These are phyloP conservation scores for Galerucella calmariensis DNA, from an alignment of 2,888 invertebrate genomes.

Conservation along the genomic window DNA sequence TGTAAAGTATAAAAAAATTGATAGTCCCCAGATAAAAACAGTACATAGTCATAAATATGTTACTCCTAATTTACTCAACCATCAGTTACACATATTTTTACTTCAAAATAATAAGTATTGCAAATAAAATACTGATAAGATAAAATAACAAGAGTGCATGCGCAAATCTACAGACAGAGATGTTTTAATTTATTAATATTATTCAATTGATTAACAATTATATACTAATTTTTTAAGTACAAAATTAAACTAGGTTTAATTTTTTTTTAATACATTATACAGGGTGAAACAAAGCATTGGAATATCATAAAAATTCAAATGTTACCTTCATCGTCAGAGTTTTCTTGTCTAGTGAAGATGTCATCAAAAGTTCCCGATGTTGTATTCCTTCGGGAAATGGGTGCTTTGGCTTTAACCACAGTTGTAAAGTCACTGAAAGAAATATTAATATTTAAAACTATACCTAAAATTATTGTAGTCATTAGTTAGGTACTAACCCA, in stretches of 20 bases:
- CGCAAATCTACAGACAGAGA: background rate
- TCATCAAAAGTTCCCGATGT: constrained; percentile 61
- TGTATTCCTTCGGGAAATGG: constrained; percentile 58
- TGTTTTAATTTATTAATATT: background rate
- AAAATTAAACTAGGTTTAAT: too few species aligned
- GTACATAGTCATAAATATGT: background rate
- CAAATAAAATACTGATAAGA: background rate
- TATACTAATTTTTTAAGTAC: background rate
- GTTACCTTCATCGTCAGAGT: constrained; percentile 55
- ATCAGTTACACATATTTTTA: background rate
- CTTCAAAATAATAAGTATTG: background rate
- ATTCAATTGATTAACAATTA: background rate
- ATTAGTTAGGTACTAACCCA: background rate
- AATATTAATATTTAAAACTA: background rate
- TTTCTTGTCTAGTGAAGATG: constrained; percentile 60
- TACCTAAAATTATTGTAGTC: background rate
- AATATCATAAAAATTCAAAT: background rate
- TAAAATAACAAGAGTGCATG: background rate
- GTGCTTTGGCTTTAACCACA: constrained; percentile 49
- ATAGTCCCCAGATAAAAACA: background rate
- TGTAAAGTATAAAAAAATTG: background rate
- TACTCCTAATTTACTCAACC: background rate
- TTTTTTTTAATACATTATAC: background rate
- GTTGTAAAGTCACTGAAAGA: constrained; percentile 39
- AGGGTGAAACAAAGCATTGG: background rate